Conservation (phyloP, 1,140 invertebrate genomes). For the Ips nitidus region DNA sequence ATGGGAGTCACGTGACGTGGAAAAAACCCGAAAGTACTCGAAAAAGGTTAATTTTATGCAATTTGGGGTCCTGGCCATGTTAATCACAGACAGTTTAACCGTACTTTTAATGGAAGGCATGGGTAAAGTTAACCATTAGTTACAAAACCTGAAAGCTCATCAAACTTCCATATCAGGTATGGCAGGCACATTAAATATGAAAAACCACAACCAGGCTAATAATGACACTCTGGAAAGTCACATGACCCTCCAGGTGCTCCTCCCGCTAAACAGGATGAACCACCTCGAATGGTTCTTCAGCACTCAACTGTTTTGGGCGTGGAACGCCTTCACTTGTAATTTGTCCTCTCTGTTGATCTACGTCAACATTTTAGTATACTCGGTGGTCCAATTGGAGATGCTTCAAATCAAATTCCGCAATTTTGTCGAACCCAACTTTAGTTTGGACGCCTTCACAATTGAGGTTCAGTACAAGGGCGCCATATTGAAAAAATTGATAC, state of each 20-base stretch:
- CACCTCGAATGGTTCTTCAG: background rate
- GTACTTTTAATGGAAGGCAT: background rate
- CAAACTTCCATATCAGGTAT: background rate
- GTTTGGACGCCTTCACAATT: background rate
- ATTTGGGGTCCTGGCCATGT: background rate
- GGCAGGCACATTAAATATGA: background rate
- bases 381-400: conserved; percentile 6
- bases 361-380: background rate
- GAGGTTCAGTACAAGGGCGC: background rate
- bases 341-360: background rate
- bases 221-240: background rate
- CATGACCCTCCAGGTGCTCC: background rate
- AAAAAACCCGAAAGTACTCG: background rate
- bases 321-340: background rate
- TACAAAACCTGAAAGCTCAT: background rate
- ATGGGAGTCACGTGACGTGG: background rate
- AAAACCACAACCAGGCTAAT: background rate
- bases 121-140: background rate
- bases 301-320: background rate
- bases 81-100: background rate
- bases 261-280: background rate
- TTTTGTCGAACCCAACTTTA: background rate
- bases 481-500: conserved; percentile 4
- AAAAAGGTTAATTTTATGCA: background rate
- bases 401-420: conserved; percentile 2